Evolutionary conservation across 2,113 vertebrate species (phyloP), one percentile per base, ranked within the genome.

Genomic region (Forbesichthys agassizii): DNA sequence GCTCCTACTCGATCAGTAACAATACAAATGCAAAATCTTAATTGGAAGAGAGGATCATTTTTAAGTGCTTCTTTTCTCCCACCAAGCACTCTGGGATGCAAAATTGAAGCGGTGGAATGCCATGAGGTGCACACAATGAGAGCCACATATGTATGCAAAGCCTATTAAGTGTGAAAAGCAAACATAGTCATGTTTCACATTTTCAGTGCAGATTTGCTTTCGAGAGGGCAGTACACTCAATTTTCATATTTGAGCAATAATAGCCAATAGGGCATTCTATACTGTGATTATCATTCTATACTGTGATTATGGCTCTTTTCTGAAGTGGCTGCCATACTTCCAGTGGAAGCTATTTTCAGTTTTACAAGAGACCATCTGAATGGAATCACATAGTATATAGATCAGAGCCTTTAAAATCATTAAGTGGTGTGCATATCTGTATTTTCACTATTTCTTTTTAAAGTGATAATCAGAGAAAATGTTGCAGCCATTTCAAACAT

Each of bases 131-230:
- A 77, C 74, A 67, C 73, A 77, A 69, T 62, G 69, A 69, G 73
- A 81, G 79, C 48, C 74, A 77, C 77, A 84, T 70, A 86, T 84
- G 76, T 87, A 87, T 86, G 85, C 84, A 88, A 87, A 88, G 71
- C 88, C 83, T 85, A 87, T 90, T 87, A 90, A 88, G 84, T 73
- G 84, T 88, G 88, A 84, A 88, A 86, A 82, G 73, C 83, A 89
- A 89, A 86, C 78, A 80, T 84, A 76, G 82, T 72, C 75, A 74
- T 74, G 74, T 82, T 79, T 82, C 61, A 72, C 63, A 82, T 85
- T 81, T 85, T 84, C 75, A 73, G 61, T 77, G 73, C 80, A 69
- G 68, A 75, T 73, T 86, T 74, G 62, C 68, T 82, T 75, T 82
- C 82, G 80, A 77, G 61, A 58, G 80, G 82, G 69, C 61, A 82